phyloP scores from a whole-genome alignment of 2,113 vertebrate species.

The Prochilodus magdalenae region DNA sequence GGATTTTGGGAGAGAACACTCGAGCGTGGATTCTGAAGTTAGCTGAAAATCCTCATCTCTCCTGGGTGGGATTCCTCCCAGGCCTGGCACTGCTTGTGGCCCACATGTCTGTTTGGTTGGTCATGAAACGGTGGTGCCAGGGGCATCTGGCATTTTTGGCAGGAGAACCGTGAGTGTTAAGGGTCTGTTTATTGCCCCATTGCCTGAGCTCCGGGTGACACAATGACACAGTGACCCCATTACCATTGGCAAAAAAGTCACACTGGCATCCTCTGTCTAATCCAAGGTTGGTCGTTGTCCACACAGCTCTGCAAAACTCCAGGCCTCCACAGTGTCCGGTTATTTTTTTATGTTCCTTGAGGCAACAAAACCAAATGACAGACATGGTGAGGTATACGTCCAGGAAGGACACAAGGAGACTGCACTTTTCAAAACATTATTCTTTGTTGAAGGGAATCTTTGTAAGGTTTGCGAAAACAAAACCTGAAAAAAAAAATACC shows the following conservation, averaged over 20 bases:
- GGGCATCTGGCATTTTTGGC: slow-evolving; percentile 43
- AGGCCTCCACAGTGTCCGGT: not conserved
- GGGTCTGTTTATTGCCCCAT: slow-evolving; percentile 42
- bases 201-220: slow-evolving; percentile 28
- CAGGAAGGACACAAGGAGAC: not conserved
- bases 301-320: not conserved
- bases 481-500: too few species aligned
- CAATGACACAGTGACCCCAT: slow-evolving; percentile 49
- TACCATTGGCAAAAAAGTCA: slow-evolving; percentile 1
- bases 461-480: not conserved
- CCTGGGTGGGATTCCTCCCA: slow-evolving; percentile 32
- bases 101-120: slow-evolving; percentile 38
- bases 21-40: not conserved
- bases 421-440: not conserved
- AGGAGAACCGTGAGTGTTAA: slow-evolving; percentile 13
- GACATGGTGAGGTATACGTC: not conserved
- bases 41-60: slow-evolving; percentile 23
- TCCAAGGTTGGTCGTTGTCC: not conserved
- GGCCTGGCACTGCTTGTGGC: slow-evolving; percentile 2
- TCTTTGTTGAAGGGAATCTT: too few species aligned
- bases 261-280: slow-evolving; percentile 15
- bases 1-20: not conserved
- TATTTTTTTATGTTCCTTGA: not conserved
- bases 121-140: not conserved
- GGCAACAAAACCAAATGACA: not conserved